Percentiles rank a stretch among this genome's conserved stretches.
phyloP scores from a whole-genome alignment of 2,113 vertebrate species.

The Callipepla squamata region DNA sequence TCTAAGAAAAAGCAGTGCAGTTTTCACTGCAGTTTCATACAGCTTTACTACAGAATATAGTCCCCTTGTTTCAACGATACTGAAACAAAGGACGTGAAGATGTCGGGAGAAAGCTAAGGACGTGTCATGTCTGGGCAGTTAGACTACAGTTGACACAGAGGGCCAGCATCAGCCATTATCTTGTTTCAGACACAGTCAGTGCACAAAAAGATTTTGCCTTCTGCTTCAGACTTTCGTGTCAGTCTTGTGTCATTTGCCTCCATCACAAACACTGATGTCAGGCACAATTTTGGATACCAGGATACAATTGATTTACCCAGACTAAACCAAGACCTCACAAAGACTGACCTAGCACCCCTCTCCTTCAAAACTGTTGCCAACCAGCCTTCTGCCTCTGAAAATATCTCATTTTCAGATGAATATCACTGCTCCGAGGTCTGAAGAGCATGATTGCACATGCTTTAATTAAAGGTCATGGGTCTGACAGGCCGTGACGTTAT shows the following conservation, averaged over 20 bases:
- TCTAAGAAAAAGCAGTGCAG: neutral
- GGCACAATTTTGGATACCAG: neutral
- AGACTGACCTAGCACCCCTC: neutral
- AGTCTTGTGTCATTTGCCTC: neutral
- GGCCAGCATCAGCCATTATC: neutral
- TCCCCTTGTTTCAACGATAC: neutral
- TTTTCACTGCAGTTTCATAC: neutral
- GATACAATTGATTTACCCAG: neutral
- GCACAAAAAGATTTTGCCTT: neutral
- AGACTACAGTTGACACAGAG: neutral
- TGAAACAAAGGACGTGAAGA: neutral
- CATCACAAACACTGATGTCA: neutral
- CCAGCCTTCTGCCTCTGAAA: neutral
- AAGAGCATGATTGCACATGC: conserved; percentile 2
- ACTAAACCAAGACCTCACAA: neutral
- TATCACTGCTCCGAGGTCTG: neutral
- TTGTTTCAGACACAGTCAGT: neutral
- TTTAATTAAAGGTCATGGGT: conserved; percentile 52
- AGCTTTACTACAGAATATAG: neutral
- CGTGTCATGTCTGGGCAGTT: neutral
- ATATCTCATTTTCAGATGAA: neutral
- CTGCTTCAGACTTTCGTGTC: neutral
- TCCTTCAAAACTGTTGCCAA: neutral
- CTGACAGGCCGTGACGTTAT: neutral
- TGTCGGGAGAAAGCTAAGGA: neutral